A percentile compares a stretch with the other conserved stretches of the same genome.
Evolutionary conservation across 2,797 vertebrate species (phyloP).

Genomic region (Ispidina lecontei): DNA sequence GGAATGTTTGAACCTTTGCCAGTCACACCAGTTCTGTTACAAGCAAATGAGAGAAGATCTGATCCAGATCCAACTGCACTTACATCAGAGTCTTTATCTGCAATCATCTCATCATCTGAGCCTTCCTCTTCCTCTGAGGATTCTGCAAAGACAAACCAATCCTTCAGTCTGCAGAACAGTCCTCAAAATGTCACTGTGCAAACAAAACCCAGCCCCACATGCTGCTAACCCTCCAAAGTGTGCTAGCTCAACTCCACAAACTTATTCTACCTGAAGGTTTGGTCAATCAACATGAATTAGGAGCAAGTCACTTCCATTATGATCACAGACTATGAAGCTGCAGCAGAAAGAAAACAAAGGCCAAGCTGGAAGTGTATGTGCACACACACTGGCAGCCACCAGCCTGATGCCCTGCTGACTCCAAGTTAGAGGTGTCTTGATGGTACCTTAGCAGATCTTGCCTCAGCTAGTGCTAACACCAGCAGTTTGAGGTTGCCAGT

Average conservation of each 20-base stretch:
- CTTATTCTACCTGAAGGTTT: neutral
- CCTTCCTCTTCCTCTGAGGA: slow-evolving; percentile 90
- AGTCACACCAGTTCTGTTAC: neutral
- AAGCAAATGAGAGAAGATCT: neutral
- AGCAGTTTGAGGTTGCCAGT: neutral
- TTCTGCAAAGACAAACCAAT: slow-evolving; percentile 77
- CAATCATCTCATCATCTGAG: slow-evolving; percentile 89
- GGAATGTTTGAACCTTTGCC: neutral
- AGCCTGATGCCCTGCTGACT: neutral
- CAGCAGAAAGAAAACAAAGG: neutral
- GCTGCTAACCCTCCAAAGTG: neutral
- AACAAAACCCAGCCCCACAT: neutral
- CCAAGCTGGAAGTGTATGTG: neutral
- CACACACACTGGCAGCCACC: neutral
- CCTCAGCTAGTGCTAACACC: neutral
- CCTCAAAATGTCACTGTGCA: neutral
- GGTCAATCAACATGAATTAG: neutral
- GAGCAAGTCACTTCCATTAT: fast-evolving
- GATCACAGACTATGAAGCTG: neutral
- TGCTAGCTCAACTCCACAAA: neutral
- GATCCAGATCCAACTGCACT: slow-evolving; percentile 67
- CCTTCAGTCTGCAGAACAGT: neutral
- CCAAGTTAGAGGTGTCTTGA: neutral
- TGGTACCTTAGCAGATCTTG: neutral
- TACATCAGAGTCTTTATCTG: slow-evolving; percentile 91